Evolutionary conservation across 1,140 invertebrate genomes (phyloP), one percentile per base, ranked within the genome.

Genomic region (Hycleus cichorii): DNA sequence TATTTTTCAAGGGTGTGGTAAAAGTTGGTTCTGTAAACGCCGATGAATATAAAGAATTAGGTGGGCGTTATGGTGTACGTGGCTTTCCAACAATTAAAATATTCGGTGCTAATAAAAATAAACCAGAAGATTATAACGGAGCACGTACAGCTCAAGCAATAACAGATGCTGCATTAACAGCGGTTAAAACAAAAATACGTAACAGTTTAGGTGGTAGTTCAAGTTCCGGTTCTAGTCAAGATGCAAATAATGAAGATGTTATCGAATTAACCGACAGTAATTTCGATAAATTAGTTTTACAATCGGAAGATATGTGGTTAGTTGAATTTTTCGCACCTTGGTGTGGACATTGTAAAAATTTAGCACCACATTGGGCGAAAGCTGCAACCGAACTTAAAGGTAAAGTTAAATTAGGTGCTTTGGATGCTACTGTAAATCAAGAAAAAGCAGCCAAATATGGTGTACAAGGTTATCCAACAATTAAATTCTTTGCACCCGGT

Each of bases 71-170:
- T 79, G 85, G 85, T 49, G 85, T 99, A 44, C 77, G 81, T 67
- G 95, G 97, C 52, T 98, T 97, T 73, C 97, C 97, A 12, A 97
- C 95, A 0, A 89, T 99, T 57, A 99, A 98, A 76, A 87, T 99
- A 9, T 98, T 98, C 74, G 89, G 87, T 2, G 74, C 79, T 0
- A 86, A 93, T 72, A 97, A 97, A 74, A 85, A 86, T 46, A 90
- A 87, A 58, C 92, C 94, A 3, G 83, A 84, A 52, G 90, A 94
- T 66, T 98, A 89, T 74, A 86, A 90, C 70, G 95, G 94, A 1
- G 80, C 81, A 25, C 81, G 96, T 73, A 93, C 86, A 45, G 93
- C 95, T 11, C 81, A 88, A 55, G 90, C 82, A 27, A 82, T 99
- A 66, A 86, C 93, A 32, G 92, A 97, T 69, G 86, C 84, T 62